phyloP scores from a whole-genome alignment of 1,140 invertebrate genomes.

The Nomia melanderi region DNA sequence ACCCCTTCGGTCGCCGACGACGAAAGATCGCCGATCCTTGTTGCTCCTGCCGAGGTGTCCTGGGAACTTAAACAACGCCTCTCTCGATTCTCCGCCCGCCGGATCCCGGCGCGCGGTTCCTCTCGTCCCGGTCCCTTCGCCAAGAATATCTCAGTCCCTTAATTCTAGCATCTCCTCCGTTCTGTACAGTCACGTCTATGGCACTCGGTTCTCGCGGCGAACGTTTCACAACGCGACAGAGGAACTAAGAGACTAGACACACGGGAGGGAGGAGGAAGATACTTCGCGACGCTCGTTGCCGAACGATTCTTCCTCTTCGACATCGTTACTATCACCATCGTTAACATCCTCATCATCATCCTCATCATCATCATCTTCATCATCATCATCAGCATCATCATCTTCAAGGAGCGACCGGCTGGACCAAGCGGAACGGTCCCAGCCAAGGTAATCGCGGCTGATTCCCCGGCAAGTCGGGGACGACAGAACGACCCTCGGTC shows the following conservation, averaged over 20 bases:
- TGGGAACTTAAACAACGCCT: too few relatives aligned
- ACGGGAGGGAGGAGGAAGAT: not conserved
- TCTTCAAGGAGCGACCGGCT: too few relatives aligned
- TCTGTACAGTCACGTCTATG: slow-evolving; percentile 8
- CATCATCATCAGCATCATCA: too few relatives aligned
- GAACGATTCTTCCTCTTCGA: too few relatives aligned
- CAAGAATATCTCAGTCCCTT: too few relatives aligned
- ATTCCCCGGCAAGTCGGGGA: not conserved
- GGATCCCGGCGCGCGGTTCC: too few relatives aligned
- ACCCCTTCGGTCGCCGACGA: not conserved
- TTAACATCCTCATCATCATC: too few relatives aligned
- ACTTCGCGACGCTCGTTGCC: not conserved
- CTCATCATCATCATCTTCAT: too few relatives aligned
- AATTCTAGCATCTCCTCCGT: too few relatives aligned
- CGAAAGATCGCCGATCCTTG: not conserved
- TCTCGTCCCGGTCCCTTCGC: too few relatives aligned
- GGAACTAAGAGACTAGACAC: not conserved
- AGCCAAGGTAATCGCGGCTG: not conserved
- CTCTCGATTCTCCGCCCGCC: too few relatives aligned
- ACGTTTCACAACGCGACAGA: not conserved
- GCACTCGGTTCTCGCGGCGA: not conserved
- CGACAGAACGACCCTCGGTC: not conserved
- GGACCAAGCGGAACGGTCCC: not conserved
- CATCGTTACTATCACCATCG: too few relatives aligned
- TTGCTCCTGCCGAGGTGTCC: not conserved